A percentile compares a stretch with the other conserved stretches of the same genome.
Evolutionary conservation across 2,888 invertebrate genomes (phyloP).

Genomic region (Priocnemis perturbator): DNA sequence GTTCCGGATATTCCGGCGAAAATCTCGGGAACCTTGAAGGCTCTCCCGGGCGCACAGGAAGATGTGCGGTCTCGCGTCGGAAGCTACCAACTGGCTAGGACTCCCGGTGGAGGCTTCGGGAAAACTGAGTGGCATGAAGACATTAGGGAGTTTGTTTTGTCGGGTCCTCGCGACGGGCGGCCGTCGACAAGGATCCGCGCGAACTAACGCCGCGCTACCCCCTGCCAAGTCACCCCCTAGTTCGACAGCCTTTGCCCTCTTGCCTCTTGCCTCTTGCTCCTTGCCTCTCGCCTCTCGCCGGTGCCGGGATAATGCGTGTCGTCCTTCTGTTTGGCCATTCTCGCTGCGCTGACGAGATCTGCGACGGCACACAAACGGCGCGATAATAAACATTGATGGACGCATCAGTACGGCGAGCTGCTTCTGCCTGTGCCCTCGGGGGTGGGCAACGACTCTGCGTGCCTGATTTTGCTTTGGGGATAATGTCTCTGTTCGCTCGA

Average conservation of each 20-base stretch:
- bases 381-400: conserved; percentile 65
- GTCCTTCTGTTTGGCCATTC: conserved; percentile 46
- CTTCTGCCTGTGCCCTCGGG: neutral
- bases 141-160: conserved; percentile 70
- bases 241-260: conserved; percentile 15
- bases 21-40: conserved; percentile 20
- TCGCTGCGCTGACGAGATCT: conserved; percentile 28
- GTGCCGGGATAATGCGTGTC: conserved; percentile 29
- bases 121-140: conserved; percentile 66
- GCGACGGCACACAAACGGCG: conserved; percentile 51
- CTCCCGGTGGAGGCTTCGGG: conserved; percentile 3
- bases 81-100: conserved; percentile 43
- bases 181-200: conserved; percentile 28
- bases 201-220: conserved; percentile 56
- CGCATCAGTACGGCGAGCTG: conserved; percentile 40
- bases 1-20: conserved; percentile 10
- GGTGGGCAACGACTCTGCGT: no score
- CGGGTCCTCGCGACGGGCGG: conserved; percentile 56
- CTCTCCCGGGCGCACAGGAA: neutral
- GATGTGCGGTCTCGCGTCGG: conserved; percentile 34
- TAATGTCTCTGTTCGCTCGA: no score
- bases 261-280: conserved; percentile 24
- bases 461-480: no score
- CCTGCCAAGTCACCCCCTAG: conserved; percentile 19
- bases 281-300: neutral